Conservation (phyloP, 2,113 vertebrate species). For the Pseudorasbora parva region DNA sequence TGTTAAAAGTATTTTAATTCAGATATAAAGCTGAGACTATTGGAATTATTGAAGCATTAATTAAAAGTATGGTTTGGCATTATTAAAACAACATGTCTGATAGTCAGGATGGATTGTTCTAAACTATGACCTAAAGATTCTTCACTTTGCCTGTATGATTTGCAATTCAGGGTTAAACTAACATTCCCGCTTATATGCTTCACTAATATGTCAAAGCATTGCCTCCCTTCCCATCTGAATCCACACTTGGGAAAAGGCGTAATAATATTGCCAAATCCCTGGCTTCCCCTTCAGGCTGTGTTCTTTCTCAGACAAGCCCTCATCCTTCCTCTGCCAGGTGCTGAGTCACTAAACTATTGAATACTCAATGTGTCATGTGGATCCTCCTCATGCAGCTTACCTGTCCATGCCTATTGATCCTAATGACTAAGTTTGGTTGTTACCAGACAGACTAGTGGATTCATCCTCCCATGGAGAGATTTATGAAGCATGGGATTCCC, state of each 20-base stretch:
- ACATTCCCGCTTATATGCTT: neutral
- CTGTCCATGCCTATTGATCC: slow-evolving; percentile 8
- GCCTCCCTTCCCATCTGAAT: neutral
- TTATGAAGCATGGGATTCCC: slow-evolving; percentile 15
- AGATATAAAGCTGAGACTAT: neutral
- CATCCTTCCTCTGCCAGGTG: slow-evolving; percentile 27
- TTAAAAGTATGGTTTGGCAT: neutral
- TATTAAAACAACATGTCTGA: neutral
- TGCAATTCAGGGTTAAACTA: neutral
- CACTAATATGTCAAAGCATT: slow-evolving; percentile 2
- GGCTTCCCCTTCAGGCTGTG: neutral
- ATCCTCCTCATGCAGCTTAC: neutral
- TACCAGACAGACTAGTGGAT: neutral
- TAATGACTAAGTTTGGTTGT: neutral
- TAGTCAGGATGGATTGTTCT: neutral
- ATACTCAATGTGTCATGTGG: neutral
- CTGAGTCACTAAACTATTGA: slow-evolving; percentile 17
- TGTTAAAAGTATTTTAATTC: neutral
- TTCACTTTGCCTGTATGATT: neutral
- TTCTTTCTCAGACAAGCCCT: slow-evolving; percentile 15
- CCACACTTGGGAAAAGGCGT: neutral
- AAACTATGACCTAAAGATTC: neutral
- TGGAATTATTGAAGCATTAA: neutral
- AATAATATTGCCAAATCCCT: slow-evolving; percentile 11
- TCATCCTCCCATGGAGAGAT: slow-evolving; percentile 9